Base-by-base conservation (phyloP, 2,113 vertebrate genomes). In the Sinocyclocheilus grahami region DNA sequence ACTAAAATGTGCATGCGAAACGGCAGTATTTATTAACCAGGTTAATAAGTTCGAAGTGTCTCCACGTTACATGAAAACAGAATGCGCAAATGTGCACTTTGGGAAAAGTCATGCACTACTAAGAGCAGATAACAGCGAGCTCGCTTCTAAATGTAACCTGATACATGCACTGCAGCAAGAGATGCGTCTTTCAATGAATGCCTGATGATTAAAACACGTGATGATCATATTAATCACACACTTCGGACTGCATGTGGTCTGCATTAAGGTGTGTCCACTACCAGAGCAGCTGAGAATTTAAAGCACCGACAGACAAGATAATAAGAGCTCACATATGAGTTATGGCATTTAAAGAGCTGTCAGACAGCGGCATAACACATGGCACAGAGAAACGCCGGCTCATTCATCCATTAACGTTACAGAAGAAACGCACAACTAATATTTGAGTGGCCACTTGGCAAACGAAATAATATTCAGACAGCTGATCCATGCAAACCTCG, bases 221-320 rank as follows among this genome's bases (percentile, higher is more conserved):
- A 42, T 42, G 33, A 84, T 37, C 60, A 51, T 80, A 87, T 60
- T 10, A 58, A 33, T 42, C 37, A 6, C 33, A 62, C 55, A 65
- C 6, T 55, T 58, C 6, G 18, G 30, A 81, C 33, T 63, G 18
- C 55, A 75, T 83, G 71, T 83, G 16, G 58, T 67, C 81, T 37
- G 51, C 74, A 87, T 46, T 78, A 74, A 87, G 86, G 86, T 87
- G 86, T 87, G 86, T 51, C 81, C 33, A 37, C 30, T 3, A 46
- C 3, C 62, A 27, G 18, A 78, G 24, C 42, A 53, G 46, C 42
- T 71, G 18, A 55, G 13, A 82, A 48, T 82, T 65, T 48, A 82
- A 82, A 82, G 37, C 78, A 81, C 37, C 13, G 4, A 65, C 37
- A 48, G 42, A 4, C n/a, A 6, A 63, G 48, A 27, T 27, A 82